Conservation (phyloP, 2,888 invertebrate species). For the Augiades crinisus region DNA sequence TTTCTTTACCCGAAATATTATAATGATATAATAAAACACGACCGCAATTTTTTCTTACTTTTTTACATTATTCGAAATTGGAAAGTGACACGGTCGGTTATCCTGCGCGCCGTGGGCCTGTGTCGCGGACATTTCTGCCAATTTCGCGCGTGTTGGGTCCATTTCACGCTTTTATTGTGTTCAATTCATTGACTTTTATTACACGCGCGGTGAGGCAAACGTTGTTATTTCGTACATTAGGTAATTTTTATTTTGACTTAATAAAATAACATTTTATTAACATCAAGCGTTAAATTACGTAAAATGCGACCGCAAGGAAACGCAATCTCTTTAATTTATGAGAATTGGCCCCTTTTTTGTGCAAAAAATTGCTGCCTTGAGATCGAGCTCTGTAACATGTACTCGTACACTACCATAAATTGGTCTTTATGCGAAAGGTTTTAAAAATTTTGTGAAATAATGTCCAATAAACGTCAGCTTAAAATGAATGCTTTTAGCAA, state of each 20-base stretch:
- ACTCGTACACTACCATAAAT: slow-evolving; percentile 17
- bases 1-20: slow-evolving; percentile 9
- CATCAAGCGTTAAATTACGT: slow-evolving; percentile 10
- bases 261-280: slow-evolving; percentile 6
- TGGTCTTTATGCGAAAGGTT: slow-evolving; percentile 21
- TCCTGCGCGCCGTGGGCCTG: slow-evolving; percentile 22
- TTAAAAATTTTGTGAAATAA: slow-evolving; percentile 25
- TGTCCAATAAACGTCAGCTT: slow-evolving; percentile 23
- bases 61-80: slow-evolving; percentile 53
- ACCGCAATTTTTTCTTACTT: slow-evolving; percentile 16
- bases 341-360: slow-evolving; percentile 13
- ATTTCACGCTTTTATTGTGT: slow-evolving; percentile 49
- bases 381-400: not conserved
- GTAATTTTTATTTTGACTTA: slow-evolving; percentile 17
- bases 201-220: slow-evolving; percentile 30
- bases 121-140: slow-evolving; percentile 13
- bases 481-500: slow-evolving; percentile 24
- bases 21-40: slow-evolving; percentile 17
- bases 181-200: slow-evolving; percentile 36
- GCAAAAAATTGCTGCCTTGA: slow-evolving; percentile 8
- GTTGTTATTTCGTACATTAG: slow-evolving; percentile 22
- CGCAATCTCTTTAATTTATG: slow-evolving; percentile 23
- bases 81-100: slow-evolving; percentile 49
- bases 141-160: slow-evolving; percentile 33
- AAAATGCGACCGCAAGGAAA: slow-evolving; percentile 14